Base-by-base conservation (phyloP, 1,140 invertebrate species). In the Microplitis demolitor region DNA sequence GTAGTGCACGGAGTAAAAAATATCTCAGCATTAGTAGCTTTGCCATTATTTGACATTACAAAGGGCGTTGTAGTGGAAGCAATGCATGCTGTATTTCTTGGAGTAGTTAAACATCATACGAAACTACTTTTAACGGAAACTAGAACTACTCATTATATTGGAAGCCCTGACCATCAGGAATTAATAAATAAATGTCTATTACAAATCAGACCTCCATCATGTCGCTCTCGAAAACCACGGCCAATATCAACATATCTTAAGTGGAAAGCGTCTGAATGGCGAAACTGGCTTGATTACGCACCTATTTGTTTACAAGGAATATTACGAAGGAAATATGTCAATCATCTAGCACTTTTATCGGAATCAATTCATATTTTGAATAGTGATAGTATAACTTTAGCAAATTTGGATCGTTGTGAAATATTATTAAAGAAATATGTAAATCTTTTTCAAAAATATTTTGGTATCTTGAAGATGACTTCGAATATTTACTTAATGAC, bases 221-320 rank as follows among this genome's bases (percentile, higher is more conserved):
- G 70, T 54, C 66, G 64, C 4, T 39, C 16, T 39, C 13, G 56
- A 39, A 37, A 34, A 16, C 53, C 67, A 4, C 35, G 68, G 16
- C 16, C 16, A 45, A 37, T 76, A 14, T 34, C 63, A 4, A 24
- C 56, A n/a, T 45, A 16, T 8, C 33, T 39, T 1, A 45, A 61
- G 58, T 78, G 74, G 73, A 76, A 76, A 53, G 74, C 77, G 1
- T 74, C 73, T 14, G 71, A 78, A 63, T 76, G 73, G 75, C 37
- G 56, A 0, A 56, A 60, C 54, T 78, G 72, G 69, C 14, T 76
- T 8, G 14, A 56, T 63, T 78, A 75, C 63, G 67, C 60, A 66
- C 31, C 66, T 24, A 45, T 68, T 13, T 64, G 73, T 35, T 53
- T 78, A 6, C 33, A 62, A 13, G 53, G 34, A 64, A 14, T 75